Evolutionary conservation across 2,888 invertebrate genomes (phyloP), one percentile per base, ranked within the genome.

Genomic region (Lordiphosa andalusiaca): DNA sequence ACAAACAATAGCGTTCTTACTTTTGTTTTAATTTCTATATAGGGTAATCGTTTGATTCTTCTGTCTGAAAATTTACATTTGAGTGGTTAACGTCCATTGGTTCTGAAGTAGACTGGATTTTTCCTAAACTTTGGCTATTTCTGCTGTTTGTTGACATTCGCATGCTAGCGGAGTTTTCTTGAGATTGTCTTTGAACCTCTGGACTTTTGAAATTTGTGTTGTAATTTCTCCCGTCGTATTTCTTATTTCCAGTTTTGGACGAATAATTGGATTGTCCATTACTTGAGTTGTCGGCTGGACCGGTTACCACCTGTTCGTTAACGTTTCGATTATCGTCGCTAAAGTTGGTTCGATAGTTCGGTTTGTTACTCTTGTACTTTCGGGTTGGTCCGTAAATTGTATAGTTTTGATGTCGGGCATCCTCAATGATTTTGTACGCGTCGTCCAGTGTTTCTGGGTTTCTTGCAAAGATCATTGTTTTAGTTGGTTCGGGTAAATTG

Each of bases 391-490:
- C 25, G 6, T 36, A 36, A 12, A 10, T 12, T 36, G 36, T 36
- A 36, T 36, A 36, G 12, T 36, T 36, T 36, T 36, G 6, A 4
- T 12, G 36, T 10, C 36, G 10, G 6, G 25, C 25, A 6, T 25
- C 25, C 25, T 25, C 6, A 6, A 25, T 6, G 6, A 25, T 25
- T 25, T 25, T 25, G 25, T 25, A 25, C 6, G 25, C 25, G 6
- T 36, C 36, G 12, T 36, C 36, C 7, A 36, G 12, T 7, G 36
- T 12, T 36, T 36, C 12, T 36, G 36, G 36, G 7, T 36, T 25
- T 25, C 25, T 25, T 25, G 25, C 36, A 36, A 36, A 36, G 6
- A 21, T 39, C 38, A 37, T 38, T 7, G 36, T 30, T 35, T 54
- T 38, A 40, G 37, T 51, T 25, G 13, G 9, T 12, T 49, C 23